Base-by-base conservation (phyloP, 2,888 invertebrate genomes). In the Portevinia maculata region DNA sequence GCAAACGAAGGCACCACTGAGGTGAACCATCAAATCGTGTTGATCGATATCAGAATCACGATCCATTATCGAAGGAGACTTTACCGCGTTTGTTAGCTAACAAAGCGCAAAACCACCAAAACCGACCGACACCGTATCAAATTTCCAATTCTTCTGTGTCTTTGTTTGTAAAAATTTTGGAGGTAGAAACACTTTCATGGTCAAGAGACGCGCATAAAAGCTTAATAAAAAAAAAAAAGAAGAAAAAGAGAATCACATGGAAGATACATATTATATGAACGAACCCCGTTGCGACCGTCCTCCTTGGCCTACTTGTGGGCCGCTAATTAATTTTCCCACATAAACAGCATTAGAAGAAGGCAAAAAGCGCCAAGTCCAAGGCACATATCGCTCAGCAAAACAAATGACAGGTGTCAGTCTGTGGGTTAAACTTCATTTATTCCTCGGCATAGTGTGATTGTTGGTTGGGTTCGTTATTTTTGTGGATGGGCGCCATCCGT, bases 11-110 rank as follows among this genome's bases (percentile, higher is more conserved):
- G 3, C 50, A 9, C 50, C 15, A 59, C 65, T 3, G 37, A 53
- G 44, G 32, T 62, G 59, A 76, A 55, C 71, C 81, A 78, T 83
- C 71, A 73, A 83, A 83, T 78, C 71, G 83, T 83, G 83, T 83
- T 78, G 83, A 83, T 83, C 83, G 78, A 83, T 83, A 83, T 83
- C 83, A 78, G 78, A 83, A 83, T 78, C 83, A 83, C 83, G 83
- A 83, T 83, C 83, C 83, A 83, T 78, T 83, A 83, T 78, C 78
- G 73, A 71, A 62, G 67, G 67, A 78, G 67, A 78, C 71, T 76
- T 8, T 48, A 39, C 75, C 53, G 60, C 59, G n/a, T 9, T 11
- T 32, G 53, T 21, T 11, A 34, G 48, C 39, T 55, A 15, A 70
- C 55, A 69, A 79, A 75, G 69, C 57, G 46, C 65, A 76, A 78